phyloP scores from a whole-genome alignment of 35 echinoderm and acorn worm genomes.

The Apostichopus californicus region DNA sequence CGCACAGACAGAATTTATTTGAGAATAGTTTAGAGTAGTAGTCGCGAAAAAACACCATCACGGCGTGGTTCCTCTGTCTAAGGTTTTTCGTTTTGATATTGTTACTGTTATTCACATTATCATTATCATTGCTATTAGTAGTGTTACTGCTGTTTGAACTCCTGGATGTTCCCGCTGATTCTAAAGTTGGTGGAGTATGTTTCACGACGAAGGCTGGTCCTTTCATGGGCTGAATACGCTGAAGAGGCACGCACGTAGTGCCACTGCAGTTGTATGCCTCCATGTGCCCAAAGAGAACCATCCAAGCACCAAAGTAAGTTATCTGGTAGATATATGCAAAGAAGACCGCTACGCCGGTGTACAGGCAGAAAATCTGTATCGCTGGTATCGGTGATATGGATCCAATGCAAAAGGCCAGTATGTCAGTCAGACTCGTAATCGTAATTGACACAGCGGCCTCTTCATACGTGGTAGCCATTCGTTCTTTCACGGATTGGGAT shows the following conservation, averaged over 20 bases:
- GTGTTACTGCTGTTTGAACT: background rate
- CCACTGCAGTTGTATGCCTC: constrained; percentile 72
- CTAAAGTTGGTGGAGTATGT: background rate
- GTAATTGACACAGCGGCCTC: constrained; percentile 96
- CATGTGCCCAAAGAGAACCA: constrained; percentile 73
- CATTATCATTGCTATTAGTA: constrained; percentile 57
- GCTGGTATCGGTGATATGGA: constrained; percentile 74
- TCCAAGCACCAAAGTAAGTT: constrained; percentile 94
- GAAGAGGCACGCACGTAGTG: constrained; percentile 63
- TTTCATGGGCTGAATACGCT: background rate
- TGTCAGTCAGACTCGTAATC: constrained; percentile 91
- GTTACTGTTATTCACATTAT: background rate
- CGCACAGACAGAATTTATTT: constrained; percentile 50
- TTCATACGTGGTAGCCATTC: constrained; percentile 73
- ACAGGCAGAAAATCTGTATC: constrained; percentile 83
- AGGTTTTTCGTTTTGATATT: background rate
- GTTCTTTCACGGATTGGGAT: constrained; percentile 62
- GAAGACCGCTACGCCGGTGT: constrained; percentile 75
- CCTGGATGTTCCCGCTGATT: no score
- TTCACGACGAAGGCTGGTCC: constrained; percentile 49
- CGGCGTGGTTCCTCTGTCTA: constrained; percentile 46
- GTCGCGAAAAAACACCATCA: constrained; percentile 75
- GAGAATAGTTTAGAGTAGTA: constrained; percentile 78
- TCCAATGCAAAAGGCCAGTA: constrained; percentile 81
- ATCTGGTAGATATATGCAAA: constrained; percentile 92